phyloP scores from a whole-genome alignment of 2,113 vertebrate species.

The Phalacrocorax pelagicus region DNA sequence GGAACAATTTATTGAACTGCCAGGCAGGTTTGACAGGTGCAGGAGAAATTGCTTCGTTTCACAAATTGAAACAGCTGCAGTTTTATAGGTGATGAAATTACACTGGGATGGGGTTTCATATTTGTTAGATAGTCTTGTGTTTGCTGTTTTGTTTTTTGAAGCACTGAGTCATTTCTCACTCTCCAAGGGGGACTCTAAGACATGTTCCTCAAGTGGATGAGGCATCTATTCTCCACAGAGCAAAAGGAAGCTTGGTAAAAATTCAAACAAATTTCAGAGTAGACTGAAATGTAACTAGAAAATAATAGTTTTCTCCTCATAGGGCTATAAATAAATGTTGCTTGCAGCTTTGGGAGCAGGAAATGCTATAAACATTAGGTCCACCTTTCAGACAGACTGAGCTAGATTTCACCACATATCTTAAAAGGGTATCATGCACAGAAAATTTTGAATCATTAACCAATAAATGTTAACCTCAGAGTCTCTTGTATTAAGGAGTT shows the following conservation, averaged over 20 bases:
- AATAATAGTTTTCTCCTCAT: not conserved
- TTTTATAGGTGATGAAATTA: conserved; percentile 37
- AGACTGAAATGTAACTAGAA: not conserved
- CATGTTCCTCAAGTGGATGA: not conserved
- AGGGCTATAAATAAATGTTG: not conserved
- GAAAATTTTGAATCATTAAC: not conserved
- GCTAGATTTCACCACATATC: not conserved
- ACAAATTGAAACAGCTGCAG: conserved; percentile 22
- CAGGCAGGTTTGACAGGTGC: conserved; percentile 37
- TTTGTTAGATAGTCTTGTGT: conserved; percentile 11
- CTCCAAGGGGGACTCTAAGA: not conserved
- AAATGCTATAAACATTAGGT: not conserved
- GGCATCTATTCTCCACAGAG: not conserved
- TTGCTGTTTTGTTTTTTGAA: conserved; percentile 25
- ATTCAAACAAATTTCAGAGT: not conserved
- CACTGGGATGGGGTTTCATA: not conserved
- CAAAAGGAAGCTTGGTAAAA: not conserved
- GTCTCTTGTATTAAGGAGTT: not conserved
- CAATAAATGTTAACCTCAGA: not conserved
- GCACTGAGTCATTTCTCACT: not conserved
- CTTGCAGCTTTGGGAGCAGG: not conserved
- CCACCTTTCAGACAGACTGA: not conserved
- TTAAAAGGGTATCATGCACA: not conserved
- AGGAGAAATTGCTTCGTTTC: conserved; percentile 3
- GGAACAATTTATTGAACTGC: conserved; percentile 27